phyloP scores from a whole-genome alignment of 2,113 vertebrate genomes.

The Hassar affinis region DNA sequence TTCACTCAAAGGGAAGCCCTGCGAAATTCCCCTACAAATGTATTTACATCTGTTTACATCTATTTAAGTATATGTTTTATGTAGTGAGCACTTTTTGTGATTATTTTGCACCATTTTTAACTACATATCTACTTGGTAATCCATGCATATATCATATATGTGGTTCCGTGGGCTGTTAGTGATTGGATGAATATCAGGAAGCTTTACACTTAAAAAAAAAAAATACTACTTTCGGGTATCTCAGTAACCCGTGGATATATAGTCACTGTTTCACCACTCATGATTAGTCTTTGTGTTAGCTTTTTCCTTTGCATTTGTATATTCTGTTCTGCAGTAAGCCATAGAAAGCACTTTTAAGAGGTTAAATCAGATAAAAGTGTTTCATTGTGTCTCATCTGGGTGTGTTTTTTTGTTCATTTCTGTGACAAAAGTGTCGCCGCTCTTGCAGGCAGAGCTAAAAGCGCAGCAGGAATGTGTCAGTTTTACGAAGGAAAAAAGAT shows the following conservation, averaged over 20 bases:
- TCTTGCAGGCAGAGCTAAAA: constrained; percentile 7
- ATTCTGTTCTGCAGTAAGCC: background rate
- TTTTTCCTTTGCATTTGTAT: background rate
- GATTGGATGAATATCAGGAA: background rate
- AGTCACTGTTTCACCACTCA: too few relatives aligned
- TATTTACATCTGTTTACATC: background rate
- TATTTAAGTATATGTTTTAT: constrained; percentile 2
- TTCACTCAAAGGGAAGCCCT: background rate
- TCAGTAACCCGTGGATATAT: background rate
- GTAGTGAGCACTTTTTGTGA: background rate
- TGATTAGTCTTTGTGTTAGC: background rate
- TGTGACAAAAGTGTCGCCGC: background rate
- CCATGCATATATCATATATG: background rate
- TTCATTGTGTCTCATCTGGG: background rate
- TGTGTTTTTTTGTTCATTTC: background rate
- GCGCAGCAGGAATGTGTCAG: background rate
- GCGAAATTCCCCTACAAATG: background rate
- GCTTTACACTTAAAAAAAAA: background rate
- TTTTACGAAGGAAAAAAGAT: constrained; percentile 8
- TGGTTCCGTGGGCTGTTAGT: background rate
- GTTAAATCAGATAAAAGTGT: background rate
- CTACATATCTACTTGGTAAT: background rate
- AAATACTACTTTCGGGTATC: background rate
- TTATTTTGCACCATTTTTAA: background rate
- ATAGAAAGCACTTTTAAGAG: background rate